These are phyloP conservation scores for Decapterus maruadsi DNA, from an alignment of 2,797 vertebrate species.

Conservation along the genomic window DNA sequence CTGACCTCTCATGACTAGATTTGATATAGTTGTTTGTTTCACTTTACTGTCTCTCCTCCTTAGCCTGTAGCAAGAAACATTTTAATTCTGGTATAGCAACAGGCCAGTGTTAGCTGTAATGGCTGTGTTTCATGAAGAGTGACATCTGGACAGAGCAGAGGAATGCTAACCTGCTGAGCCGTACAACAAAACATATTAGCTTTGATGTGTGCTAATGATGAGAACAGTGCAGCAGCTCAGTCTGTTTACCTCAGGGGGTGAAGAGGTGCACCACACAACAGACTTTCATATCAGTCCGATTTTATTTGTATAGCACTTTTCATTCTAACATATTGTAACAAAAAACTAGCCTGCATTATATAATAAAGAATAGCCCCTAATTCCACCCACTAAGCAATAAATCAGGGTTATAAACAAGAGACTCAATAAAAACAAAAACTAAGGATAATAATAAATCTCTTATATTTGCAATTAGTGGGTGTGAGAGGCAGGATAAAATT, in stretches of 20 bases:
- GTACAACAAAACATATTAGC: slow-evolving; percentile 63
- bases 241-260: slow-evolving; percentile 49
- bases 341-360: too few relatives aligned
- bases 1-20: not conserved
- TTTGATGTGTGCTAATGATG: slow-evolving; percentile 82
- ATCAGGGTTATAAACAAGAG: too few relatives aligned
- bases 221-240: slow-evolving; percentile 52
- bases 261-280: slow-evolving; percentile 30
- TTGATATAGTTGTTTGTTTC: slow-evolving; percentile 1
- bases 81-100: slow-evolving; percentile 24
- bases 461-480: too few relatives aligned
- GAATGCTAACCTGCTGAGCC: slow-evolving; percentile 77
- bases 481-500: too few relatives aligned
- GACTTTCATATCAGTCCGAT: slow-evolving; percentile 3
- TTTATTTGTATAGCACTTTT: not conserved
- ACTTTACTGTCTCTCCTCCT: slow-evolving; percentile 16
- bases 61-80: slow-evolving; percentile 26
- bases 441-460: too few relatives aligned
- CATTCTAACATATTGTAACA: not conserved
- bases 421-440: too few relatives aligned
- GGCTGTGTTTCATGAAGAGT: slow-evolving; percentile 52
- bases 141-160: slow-evolving; percentile 62
- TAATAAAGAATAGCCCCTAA: too few relatives aligned
- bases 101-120: slow-evolving; percentile 46
- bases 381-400: too few relatives aligned